Base-by-base conservation (phyloP, 1,140 invertebrate genomes). In the Diabrotica undecimpunctata region DNA sequence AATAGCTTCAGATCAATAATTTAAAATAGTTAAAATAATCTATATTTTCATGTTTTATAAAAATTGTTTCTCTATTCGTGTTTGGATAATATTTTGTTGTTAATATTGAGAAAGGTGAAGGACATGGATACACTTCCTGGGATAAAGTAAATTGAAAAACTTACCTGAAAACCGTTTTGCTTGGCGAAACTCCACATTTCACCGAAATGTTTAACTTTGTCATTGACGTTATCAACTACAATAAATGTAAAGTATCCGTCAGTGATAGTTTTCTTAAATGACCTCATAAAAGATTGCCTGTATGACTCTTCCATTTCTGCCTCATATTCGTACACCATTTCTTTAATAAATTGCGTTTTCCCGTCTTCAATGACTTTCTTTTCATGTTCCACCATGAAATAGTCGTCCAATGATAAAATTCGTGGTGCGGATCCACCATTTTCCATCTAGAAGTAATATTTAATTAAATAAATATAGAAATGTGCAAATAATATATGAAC, bases 351-450 rank as follows among this genome's bases (percentile, higher is more conserved):
- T 7, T 89, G 79, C 77, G 84, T 88, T 74, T 90, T 92, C 10
- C 92, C 92, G 62, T 91, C 92, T 69, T 90, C 87, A 38, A 84
- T 84, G 67, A 89, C 85, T 74, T 89, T 86, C 71, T 89, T 88
- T 79, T 96, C 95, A 57, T 88, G 86, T 82, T 97, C 95, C 54
- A 91, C 88, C 81, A 97, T 90, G 74, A 97, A 98, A 79, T 98
- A 98, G 82, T 98, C 95, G 80, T 98, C 95, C 52, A 98, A 85
- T 67, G 92, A 95, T 60, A 98, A 84, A 73, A 98, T 96, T 68
- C 96, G 83, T 4, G 92, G 90, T 52, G 90, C 91, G 65, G 88
- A 87, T 4, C 89, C 90, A 54, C 90, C 90, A 79, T 89, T 86
- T 68, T 88, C 85, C 9, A 90, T 90, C 89, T 91, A 72, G 64